Base-by-base conservation (phyloP, 2,113 vertebrate species). In the Pachycephala philippinensis region DNA sequence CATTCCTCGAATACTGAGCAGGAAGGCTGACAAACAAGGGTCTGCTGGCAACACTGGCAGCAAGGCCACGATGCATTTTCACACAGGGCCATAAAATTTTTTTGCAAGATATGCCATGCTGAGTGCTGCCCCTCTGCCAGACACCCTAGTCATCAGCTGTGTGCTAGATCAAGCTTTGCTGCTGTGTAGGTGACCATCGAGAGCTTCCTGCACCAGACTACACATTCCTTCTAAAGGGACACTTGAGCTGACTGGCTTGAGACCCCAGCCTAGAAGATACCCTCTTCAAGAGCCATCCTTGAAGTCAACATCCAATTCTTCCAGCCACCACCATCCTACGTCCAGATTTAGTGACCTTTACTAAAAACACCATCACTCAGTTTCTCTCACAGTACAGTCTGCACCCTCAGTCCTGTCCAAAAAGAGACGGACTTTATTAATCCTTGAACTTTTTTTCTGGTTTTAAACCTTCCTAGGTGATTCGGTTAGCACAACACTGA, bases 51-150 rank as follows among this genome's bases (percentile, higher is more conserved):
- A 64, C 15, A 27, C 15, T 2, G 7, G 42, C 53, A 71, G 53
- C 30, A 44, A 61, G 47, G 40, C 23, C 2, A 0, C 0, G 0
- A 52, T 4, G 21, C 0, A 0, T 57, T 78, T 70, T 74, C 56
- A 50, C 70, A 44, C 22, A 39, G 42, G 18, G 27, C 9, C 44
- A n/a, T 4, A 28, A 7, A 54, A 37, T 8, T 3, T 31, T 49
- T 79, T 40, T 57, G 15, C 27, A n/a, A 66, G 14, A 53, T 8
- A 18, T 0, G 2, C 31, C 11, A 13, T n/a, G 13, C 42, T 54
- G 27, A 63, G 39, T 17, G 23, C 35, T 64, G 35, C 35, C 39
- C 18, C 22, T 70, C n/a, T 13, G 8, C 31, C 40, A 90, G 40
- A 44, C 13, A 59, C 6, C 20, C 19, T 7, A 20, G 24, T 8